A percentile compares a stretch with the other conserved stretches of the same genome.
Conservation (phyloP, 2,797 vertebrate species). For the Scolopax rusticola region DNA sequence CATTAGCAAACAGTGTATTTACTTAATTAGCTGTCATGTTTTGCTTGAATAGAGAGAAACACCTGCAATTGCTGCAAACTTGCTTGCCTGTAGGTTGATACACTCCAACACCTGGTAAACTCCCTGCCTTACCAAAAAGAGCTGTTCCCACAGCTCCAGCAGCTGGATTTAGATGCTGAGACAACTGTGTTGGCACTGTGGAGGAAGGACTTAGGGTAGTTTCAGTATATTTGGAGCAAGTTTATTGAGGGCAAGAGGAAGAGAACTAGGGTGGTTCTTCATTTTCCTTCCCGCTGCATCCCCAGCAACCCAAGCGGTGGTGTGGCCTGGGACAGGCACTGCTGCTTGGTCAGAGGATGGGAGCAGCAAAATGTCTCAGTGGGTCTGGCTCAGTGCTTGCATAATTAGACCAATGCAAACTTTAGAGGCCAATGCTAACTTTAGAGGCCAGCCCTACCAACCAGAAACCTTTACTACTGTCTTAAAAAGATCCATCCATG, state of each 20-base stretch:
- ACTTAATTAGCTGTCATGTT: conserved; percentile 3
- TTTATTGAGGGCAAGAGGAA: not conserved
- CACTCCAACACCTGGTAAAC: not conserved
- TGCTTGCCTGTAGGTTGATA: not conserved
- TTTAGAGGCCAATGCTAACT: not conserved
- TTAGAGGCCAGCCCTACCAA: not conserved
- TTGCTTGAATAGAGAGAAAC: not conserved
- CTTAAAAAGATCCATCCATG: not conserved
- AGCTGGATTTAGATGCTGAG: not conserved
- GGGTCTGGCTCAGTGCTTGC: not conserved
- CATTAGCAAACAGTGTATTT: not conserved
- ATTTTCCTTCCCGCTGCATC: not conserved
- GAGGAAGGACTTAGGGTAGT: not conserved
- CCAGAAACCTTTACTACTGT: not conserved
- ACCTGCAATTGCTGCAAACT: not conserved
- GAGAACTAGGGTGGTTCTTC: not conserved
- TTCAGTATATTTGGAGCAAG: not conserved
- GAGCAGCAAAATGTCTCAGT: not conserved
- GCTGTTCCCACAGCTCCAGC: not conserved
- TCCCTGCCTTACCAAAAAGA: not conserved
- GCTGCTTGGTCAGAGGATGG: not conserved
- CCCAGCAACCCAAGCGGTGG: rapidly evolving
- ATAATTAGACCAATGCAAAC: not conserved
- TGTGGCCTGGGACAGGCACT: rapidly evolving
- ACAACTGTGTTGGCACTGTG: rapidly evolving